These are phyloP conservation scores for Melipona quadrifasciata DNA, from an alignment of 1,140 invertebrate genomes.

Conservation along the genomic window DNA sequence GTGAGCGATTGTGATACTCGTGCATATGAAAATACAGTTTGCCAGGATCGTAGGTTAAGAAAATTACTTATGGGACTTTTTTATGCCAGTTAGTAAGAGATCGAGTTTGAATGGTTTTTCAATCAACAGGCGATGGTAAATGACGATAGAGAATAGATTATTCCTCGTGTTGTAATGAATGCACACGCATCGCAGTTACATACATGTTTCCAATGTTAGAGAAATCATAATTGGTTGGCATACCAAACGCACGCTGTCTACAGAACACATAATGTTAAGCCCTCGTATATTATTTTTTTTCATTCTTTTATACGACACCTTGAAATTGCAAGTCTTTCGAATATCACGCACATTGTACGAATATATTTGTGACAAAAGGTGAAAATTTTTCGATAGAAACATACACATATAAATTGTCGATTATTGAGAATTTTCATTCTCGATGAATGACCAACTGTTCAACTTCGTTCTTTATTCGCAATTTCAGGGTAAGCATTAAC, in stretches of 20 bases:
- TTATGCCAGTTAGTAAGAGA: constrained; percentile 55
- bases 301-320: constrained; percentile 5
- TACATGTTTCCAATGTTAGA: constrained; percentile 12
- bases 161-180: constrained; percentile 26
- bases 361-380: neutral
- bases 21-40: constrained; percentile 52
- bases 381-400: neutral
- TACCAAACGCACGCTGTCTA: constrained; percentile 46
- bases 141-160: constrained; percentile 37
- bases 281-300: neutral
- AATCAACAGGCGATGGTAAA: constrained; percentile 22
- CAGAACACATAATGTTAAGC: constrained; percentile 26
- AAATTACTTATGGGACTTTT: constrained; percentile 65
- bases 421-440: neutral
- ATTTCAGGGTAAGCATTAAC: constrained; percentile 38
- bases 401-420: neutral
- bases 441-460: constrained; percentile 12
- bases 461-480: constrained; percentile 5
- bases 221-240: constrained; percentile 30
- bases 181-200: constrained; percentile 14
- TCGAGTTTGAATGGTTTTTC: constrained; percentile 55
- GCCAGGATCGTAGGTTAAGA: constrained; percentile 58
- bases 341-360: constrained; percentile 14
- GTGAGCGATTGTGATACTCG: constrained; percentile 65
- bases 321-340: constrained; percentile 34